phyloP scores from a whole-genome alignment of 2,113 vertebrate genomes.

The Ameiurus melas region DNA sequence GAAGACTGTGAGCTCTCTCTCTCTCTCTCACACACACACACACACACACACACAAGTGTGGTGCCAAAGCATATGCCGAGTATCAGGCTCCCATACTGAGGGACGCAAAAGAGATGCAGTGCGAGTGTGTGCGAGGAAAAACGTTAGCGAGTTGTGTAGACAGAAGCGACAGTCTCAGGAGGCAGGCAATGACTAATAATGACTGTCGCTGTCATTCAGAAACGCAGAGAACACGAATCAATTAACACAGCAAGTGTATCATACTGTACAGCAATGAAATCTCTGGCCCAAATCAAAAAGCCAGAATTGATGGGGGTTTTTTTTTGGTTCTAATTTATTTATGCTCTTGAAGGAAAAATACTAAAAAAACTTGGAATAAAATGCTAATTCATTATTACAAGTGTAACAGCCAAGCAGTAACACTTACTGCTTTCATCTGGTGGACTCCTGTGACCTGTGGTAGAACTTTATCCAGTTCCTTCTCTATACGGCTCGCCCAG shows the following conservation, averaged over 20 bases:
- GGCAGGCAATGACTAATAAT: slow-evolving; percentile 29
- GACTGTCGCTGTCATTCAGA: slow-evolving; percentile 35
- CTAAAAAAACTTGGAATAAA: neutral
- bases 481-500: slow-evolving; percentile 81
- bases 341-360: neutral
- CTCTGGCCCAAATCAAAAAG: neutral
- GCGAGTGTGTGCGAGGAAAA: slow-evolving; percentile 18
- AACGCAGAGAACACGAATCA: slow-evolving; percentile 1
- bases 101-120: slow-evolving; percentile 20
- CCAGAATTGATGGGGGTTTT: neutral
- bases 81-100: slow-evolving; percentile 37
- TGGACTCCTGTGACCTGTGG: slow-evolving; percentile 77
- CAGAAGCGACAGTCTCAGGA: slow-evolving; percentile 21
- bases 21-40: slow-evolving; percentile 18
- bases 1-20: slow-evolving; percentile 53
- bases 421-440: slow-evolving; percentile 77
- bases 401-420: neutral
- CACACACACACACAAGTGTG: slow-evolving; percentile 26
- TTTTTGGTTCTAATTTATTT: neutral
- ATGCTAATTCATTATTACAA: neutral
- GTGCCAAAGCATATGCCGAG: slow-evolving; percentile 31
- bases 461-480: slow-evolving; percentile 79
- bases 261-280: neutral
- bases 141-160: neutral
- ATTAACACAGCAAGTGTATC: neutral